Evolutionary conservation across 2,888 invertebrate genomes (phyloP).

Genomic region (Pyrgus malvae): DNA sequence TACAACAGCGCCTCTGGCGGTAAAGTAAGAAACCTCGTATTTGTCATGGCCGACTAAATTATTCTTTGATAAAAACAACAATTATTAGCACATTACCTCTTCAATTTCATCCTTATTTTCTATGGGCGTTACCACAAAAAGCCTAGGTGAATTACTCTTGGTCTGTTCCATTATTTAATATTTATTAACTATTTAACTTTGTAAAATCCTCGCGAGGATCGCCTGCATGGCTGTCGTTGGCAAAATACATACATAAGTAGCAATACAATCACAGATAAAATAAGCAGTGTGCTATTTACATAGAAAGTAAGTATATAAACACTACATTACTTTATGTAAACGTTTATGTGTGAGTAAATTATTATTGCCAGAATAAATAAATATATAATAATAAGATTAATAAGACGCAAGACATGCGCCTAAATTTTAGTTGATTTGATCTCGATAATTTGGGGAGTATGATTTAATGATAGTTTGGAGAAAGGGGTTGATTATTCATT

Average conservation of each 20-base stretch:
- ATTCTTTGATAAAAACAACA: constrained; percentile 76
- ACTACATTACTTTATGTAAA: neutral
- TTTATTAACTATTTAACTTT: constrained; percentile 79
- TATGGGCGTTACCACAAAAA: constrained; percentile 91
- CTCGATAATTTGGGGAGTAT: too few relatives aligned
- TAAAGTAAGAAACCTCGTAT: constrained; percentile 64
- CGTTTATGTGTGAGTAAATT: neutral
- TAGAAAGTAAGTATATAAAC: neutral
- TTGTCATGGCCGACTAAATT: constrained; percentile 78
- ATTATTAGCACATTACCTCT: constrained; percentile 87
- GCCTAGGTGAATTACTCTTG: constrained; percentile 85
- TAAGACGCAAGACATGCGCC: too few relatives aligned
- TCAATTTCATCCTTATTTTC: constrained; percentile 95
- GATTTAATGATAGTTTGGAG: too few relatives aligned
- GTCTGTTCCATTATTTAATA: constrained; percentile 81
- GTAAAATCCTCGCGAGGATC: constrained; percentile 81
- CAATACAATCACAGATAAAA: constrained; percentile 44
- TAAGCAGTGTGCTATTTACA: neutral
- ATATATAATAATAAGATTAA: too few relatives aligned
- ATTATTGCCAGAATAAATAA: neutral
- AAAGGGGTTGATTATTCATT: too few relatives aligned
- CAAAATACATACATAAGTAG: constrained; percentile 81
- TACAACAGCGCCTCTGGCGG: constrained; percentile 69
- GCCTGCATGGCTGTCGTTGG: constrained; percentile 84
- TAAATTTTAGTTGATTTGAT: too few relatives aligned